These are phyloP conservation scores for Hydrotaea diabolus DNA, from an alignment of 2,888 invertebrate species.

Conservation along the genomic window DNA sequence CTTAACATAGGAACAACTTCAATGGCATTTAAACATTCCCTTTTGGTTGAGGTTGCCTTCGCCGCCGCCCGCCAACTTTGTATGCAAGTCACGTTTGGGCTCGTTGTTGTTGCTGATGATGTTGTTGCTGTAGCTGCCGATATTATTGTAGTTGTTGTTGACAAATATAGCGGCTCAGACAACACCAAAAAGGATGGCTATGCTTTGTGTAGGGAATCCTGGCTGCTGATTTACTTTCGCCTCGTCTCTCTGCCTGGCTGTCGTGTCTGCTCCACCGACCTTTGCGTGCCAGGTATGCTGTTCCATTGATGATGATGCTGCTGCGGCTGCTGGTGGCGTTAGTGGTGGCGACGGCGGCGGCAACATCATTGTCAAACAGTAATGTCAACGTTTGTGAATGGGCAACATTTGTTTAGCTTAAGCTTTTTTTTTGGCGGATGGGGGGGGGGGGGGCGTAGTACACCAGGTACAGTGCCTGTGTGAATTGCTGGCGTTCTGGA, in stretches of 20 bases:
- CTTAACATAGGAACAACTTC: constrained; percentile 59
- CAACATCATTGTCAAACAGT: constrained; percentile 58
- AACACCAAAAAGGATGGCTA: constrained; percentile 39
- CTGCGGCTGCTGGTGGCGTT: neutral
- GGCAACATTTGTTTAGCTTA: constrained; percentile 55
- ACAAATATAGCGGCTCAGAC: constrained; percentile 25
- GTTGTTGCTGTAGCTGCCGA: neutral
- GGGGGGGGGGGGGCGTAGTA: neutral
- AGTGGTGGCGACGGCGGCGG: constrained; percentile 13
- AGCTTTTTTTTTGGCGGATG: constrained; percentile 27
- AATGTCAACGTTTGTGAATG: constrained; percentile 57
- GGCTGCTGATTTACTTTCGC: constrained; percentile 25
- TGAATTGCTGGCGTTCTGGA: no score
- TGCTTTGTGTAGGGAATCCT: constrained; percentile 16
- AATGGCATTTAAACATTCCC: constrained; percentile 62
- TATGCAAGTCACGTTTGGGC: constrained; percentile 64
- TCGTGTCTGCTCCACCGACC: neutral
- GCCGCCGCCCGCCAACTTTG: constrained; percentile 24
- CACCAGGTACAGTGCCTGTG: constrained; percentile 16
- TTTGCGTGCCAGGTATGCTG: neutral
- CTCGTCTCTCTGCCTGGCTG: neutral
- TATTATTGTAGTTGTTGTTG: neutral
- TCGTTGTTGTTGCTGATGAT: neutral
- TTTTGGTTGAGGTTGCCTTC: constrained; percentile 52
- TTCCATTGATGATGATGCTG: neutral